A percentile compares a stretch with the other conserved stretches of the same genome.
Conservation (phyloP, 2,113 vertebrate species). For the Tapirus terrestris region DNA sequence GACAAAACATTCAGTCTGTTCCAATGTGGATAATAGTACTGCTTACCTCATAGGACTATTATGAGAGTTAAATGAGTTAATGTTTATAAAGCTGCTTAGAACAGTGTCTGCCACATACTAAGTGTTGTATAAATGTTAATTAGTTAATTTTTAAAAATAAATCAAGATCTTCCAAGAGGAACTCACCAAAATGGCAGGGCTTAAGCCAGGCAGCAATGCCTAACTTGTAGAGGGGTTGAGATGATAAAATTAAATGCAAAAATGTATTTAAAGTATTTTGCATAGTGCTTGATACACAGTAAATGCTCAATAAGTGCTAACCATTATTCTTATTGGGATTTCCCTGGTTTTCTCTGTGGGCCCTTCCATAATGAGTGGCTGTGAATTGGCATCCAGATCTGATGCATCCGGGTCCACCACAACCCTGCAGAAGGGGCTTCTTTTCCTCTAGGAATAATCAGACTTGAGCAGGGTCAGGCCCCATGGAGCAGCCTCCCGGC, state of each 20-base stretch:
- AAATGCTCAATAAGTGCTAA: neutral
- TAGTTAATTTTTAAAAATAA: neutral
- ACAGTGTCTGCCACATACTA: neutral
- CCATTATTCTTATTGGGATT: neutral
- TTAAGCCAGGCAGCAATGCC: neutral
- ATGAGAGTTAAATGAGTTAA: neutral
- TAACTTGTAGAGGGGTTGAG: neutral
- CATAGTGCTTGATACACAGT: neutral
- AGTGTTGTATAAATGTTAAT: neutral
- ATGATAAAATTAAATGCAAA: neutral
- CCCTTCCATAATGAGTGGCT: neutral
- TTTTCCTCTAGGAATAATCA: neutral
- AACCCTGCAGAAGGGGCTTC: neutral
- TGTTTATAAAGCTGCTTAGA: neutral
- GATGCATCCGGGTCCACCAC: neutral
- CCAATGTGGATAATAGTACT: neutral
- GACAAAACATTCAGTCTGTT: neutral
- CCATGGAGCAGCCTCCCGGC: neutral
- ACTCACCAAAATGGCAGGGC: neutral
- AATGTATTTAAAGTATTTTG: neutral
- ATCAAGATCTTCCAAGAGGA: neutral
- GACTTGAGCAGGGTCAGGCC: neutral
- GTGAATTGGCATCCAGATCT: neutral
- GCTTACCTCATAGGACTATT: neutral
- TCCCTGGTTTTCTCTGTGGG: neutral